Base-by-base conservation (phyloP, 2,888 invertebrate genomes). In the Spicauda simplicius region DNA sequence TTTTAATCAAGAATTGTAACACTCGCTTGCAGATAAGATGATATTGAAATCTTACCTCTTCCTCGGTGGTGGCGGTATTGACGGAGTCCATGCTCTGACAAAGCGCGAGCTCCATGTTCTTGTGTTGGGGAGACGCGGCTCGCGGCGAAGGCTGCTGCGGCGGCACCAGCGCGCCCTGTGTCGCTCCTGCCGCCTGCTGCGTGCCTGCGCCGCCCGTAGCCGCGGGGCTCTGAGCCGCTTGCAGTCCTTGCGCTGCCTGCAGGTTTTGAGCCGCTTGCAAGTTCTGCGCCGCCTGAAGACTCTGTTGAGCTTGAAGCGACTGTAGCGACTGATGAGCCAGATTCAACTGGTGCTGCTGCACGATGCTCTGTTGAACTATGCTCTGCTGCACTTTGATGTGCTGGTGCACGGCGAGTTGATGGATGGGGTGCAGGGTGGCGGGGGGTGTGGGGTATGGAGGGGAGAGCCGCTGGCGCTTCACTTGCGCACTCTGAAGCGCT, bases 81-180 rank as follows among this genome's bases (percentile, higher is more conserved):
- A 98, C 98, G 82, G 98, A 98, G 94, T 98, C 98, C 98, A 98
- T 98, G 94, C 98, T 98, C 94, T 98, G 98, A 88, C 98, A 98
- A 85, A 97, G 95, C 83, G 97, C 96, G 86, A 96, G 94, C 85
- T 93, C 93, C 93, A 93, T 93, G 80, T 79, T 91, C 87, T 93
- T 91, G 81, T 92, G 90, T 71, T 90, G 91, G 69, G 92, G 89
- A 64, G 91, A 90, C 68, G 82, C 75, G 74, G 90, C 74, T 74
- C 88, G 83, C 82, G 90, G 90, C 73, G 92, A 91, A 68, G 90
- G 83, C 78, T 90, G 91, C 85, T 89, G 91, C 81, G 91, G 88
- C 75, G 93, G 84, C 82, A 88, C 88, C 87, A 90, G 87, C 80
- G 90, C 85, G 85, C 85, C 86, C 75, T 86, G 90, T 65, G 87